Evolutionary conservation across 2,888 invertebrate genomes (phyloP).

Genomic region (Spilarctia lutea): DNA sequence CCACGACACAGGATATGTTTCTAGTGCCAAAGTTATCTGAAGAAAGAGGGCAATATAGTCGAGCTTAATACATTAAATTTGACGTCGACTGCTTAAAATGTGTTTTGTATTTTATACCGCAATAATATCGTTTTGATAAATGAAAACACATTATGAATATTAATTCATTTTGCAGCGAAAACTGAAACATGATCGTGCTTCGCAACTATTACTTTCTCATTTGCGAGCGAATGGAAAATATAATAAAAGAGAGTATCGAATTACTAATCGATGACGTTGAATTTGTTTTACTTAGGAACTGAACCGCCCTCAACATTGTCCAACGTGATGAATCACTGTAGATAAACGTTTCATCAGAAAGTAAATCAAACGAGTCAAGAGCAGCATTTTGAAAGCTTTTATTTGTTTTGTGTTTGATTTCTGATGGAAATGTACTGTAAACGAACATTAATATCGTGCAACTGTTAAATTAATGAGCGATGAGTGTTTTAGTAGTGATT

Average conservation of each 20-base stretch:
- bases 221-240: conserved; percentile 58
- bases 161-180: conserved; percentile 36
- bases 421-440: conserved; percentile 21
- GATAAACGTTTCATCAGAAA: conserved; percentile 78
- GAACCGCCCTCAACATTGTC: conserved; percentile 78
- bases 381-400: conserved; percentile 68
- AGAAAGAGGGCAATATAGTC: too few relatives aligned
- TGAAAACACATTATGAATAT: conserved; percentile 36
- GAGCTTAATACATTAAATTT: not conserved
- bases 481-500: not conserved
- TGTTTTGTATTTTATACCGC: conserved; percentile 8
- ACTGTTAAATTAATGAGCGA: conserved; percentile 39
- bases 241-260: conserved; percentile 70
- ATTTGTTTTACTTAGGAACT: conserved; percentile 78
- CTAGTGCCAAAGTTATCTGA: too few relatives aligned
- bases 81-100: not conserved
- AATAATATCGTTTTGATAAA: conserved; percentile 20
- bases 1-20: too few relatives aligned
- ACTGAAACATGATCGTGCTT: conserved; percentile 47
- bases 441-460: conserved; percentile 52
- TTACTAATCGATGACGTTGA: conserved; percentile 79
- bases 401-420: conserved; percentile 58
- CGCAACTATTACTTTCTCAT: conserved; percentile 46
- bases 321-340: conserved; percentile 80
- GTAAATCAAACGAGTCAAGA: conserved; percentile 73